A percentile compares a stretch with the other conserved stretches of the same genome.
Evolutionary conservation across 2,888 invertebrate genomes (phyloP).

Genomic region (Caenorhabditis uteleia): DNA sequence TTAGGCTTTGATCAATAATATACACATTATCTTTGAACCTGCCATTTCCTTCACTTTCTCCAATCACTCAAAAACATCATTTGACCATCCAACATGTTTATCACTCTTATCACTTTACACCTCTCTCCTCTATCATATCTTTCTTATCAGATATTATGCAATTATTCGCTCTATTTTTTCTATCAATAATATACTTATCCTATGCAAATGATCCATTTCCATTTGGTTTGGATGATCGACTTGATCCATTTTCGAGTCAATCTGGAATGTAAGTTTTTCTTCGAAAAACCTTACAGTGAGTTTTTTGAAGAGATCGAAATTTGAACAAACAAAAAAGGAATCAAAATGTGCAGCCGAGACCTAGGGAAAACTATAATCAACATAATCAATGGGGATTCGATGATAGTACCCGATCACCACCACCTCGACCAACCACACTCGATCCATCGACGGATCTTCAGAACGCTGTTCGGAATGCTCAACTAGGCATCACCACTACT

Average conservation of each 20-base stretch:
- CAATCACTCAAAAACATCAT: too few species aligned
- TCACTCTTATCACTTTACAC: too few species aligned
- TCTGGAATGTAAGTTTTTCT: conserved; percentile 16
- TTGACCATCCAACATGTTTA: too few species aligned
- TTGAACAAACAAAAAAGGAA: neutral
- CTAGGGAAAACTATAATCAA: conserved; percentile 11
- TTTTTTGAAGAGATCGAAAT: neutral
- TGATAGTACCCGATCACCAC: conserved; percentile 2
- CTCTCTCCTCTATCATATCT: too few species aligned
- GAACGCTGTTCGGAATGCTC: conserved; percentile 20
- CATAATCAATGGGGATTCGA: conserved; percentile 33
- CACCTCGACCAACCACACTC: neutral
- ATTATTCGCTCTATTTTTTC: too few species aligned
- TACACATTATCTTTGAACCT: too few species aligned
- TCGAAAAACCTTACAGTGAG: neutral
- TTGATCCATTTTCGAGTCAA: conserved; percentile 25
- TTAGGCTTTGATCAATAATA: too few species aligned
- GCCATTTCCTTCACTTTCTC: too few species aligned
- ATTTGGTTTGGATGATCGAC: conserved; percentile 18
- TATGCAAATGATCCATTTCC: conserved; percentile 29
- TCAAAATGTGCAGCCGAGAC: neutral
- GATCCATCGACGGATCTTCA: conserved; percentile 23
- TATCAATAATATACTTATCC: too few species aligned
- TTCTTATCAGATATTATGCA: too few species aligned
- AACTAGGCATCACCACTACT: conserved; percentile 29